Conservation (phyloP, 2,113 vertebrate species). For the Prochilodus magdalenae region DNA sequence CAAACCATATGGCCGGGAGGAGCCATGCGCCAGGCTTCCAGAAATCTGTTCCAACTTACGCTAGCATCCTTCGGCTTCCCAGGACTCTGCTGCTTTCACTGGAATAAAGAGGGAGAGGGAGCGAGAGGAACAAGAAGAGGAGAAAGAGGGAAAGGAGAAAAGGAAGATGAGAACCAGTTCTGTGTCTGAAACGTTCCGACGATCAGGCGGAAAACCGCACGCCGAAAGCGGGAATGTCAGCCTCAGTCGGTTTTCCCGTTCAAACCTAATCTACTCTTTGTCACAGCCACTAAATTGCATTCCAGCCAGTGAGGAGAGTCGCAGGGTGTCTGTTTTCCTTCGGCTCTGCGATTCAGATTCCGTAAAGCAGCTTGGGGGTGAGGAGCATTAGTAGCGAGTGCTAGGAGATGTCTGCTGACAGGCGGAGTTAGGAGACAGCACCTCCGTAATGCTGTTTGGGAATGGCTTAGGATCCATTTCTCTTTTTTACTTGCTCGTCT, state of each 20-base stretch:
- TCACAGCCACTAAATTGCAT: constrained; percentile 41
- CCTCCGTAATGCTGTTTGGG: constrained; percentile 17
- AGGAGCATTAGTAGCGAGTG: constrained; percentile 6
- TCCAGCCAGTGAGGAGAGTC: constrained; percentile 38
- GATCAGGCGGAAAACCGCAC: constrained; percentile 52
- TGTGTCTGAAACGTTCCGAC: constrained; percentile 21
- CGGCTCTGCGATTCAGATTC: constrained; percentile 17
- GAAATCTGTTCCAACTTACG: constrained; percentile 42
- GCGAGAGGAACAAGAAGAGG: not conserved
- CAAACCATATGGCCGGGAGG: constrained; percentile 35
- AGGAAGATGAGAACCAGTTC: not conserved
- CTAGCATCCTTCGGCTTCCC: not conserved
- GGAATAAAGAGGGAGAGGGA: not conserved
- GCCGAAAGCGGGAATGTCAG: constrained; percentile 20
- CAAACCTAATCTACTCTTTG: constrained; percentile 53
- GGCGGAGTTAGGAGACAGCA: constrained; percentile 32
- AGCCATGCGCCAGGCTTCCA: not conserved
- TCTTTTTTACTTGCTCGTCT: constrained; percentile 1
- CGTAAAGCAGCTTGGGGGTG: constrained; percentile 33
- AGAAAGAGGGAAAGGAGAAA: not conserved
- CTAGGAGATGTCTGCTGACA: constrained; percentile 33
- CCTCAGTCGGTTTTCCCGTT: constrained; percentile 20
- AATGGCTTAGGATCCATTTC: not conserved
- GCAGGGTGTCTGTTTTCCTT: constrained; percentile 11
- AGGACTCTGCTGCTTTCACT: constrained; percentile 8